Evolutionary conservation across 2,113 vertebrate genomes (phyloP), one percentile per base, ranked within the genome.

Genomic region (Centropus unirufus): DNA sequence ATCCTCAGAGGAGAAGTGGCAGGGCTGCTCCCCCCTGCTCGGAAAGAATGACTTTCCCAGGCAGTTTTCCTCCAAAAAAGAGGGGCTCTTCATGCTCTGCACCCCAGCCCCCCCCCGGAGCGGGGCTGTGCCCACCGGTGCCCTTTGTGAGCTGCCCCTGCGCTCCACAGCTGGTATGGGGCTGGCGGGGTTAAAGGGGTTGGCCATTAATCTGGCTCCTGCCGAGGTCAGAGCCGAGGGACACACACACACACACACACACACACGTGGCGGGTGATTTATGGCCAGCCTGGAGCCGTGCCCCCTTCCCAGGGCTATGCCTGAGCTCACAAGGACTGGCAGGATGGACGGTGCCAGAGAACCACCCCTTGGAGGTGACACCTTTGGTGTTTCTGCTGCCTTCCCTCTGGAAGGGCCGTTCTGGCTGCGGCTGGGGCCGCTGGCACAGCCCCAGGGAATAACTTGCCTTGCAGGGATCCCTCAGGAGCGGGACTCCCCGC

Each of bases 61-160:
- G 78, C 94, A 93, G 83, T 61, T 87, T 85, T 68, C 49, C 42
- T 88, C 66, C 40, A 44, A 12, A 83, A 83, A 61, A 26, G 74
- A 87, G 64, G 59, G 69, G 82, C n/a, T 77, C 77, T 90, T 55
- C 68, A 44, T 36, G 51, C 79, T 87, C 82, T 72, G 66, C 1
- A 1, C 63, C 78, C 69, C 92, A 97, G 87, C 97, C 97, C 97
- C 96, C 96, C 97, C 96, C 97, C 95, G 14, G 62, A 93, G 97
- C 12, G 0, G 61, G 49, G 4, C 79, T 66, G 96, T 30, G 97
- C 96, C 93, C 81, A 29, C 46, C 11, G 64, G 93, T 93, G 95
- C 93, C 30, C 8, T 68, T 55, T 93, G 69, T 44, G 84, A 89
- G 81, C 83, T 87, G 84, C 40, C 93, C 89, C 92, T 83, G 77